A percentile compares a stretch with the other conserved stretches of the same genome.
Conservation (phyloP, 2,113 vertebrate genomes). For the Upupa epops region DNA sequence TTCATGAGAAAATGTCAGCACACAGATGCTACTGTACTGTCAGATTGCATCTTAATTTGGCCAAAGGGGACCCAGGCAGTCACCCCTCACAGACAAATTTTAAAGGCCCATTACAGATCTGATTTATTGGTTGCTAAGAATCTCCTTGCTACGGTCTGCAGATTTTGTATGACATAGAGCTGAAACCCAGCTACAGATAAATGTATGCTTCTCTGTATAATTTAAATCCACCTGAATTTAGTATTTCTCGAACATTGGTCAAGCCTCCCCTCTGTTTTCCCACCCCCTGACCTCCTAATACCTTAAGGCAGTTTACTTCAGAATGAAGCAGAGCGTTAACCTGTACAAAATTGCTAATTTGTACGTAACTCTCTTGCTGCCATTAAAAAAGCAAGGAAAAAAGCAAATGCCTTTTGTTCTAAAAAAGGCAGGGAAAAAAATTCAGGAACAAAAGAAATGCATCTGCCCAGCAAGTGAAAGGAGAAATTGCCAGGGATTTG, state of each 20-base stretch:
- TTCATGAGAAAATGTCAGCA: conserved; percentile 79
- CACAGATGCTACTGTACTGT: conserved; percentile 69
- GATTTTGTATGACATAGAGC: conserved; percentile 35
- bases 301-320: conserved; percentile 72
- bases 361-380: conserved; percentile 12
- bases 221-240: conserved; percentile 55
- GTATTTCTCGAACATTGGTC: conserved; percentile 34
- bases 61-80: conserved; percentile 66
- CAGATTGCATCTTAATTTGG: conserved; percentile 75
- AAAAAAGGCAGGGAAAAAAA: conserved; percentile 36
- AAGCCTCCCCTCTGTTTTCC: not conserved
- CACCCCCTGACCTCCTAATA: conserved; percentile 26
- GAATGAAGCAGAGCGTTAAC: conserved; percentile 65
- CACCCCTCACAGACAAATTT: conserved; percentile 67
- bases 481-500: conserved; percentile 20
- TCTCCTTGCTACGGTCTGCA: conserved; percentile 44
- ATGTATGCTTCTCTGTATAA: conserved; percentile 25
- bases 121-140: conserved; percentile 57
- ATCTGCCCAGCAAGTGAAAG: conserved; percentile 38
- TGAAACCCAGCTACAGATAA: conserved; percentile 63
- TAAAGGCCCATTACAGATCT: conserved; percentile 72
- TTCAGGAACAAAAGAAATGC: conserved; percentile 75
- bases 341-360: conserved; percentile 67
- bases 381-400: not conserved
- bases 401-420: conserved; percentile 65